These are phyloP conservation scores for Caenorhabditis sinica DNA, from an alignment of 2,888 invertebrate genomes.

Conservation along the genomic window DNA sequence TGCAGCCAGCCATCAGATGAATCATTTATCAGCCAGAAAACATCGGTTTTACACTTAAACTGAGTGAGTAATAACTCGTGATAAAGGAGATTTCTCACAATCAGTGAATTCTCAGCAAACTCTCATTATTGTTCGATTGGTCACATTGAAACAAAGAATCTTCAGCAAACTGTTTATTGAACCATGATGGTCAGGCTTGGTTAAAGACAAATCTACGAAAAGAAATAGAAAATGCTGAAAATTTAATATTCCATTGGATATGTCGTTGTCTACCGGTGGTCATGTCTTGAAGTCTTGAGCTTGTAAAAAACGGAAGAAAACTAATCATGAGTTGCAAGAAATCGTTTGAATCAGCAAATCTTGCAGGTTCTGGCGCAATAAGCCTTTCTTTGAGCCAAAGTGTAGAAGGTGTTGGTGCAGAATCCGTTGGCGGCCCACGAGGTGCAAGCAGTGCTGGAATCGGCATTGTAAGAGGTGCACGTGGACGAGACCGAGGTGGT, in stretches of 20 bases:
- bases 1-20: no score
- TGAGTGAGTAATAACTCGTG: no score
- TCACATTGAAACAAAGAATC: no score
- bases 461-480: conserved; percentile 39
- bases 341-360: conserved; percentile 26
- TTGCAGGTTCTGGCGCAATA: conserved; percentile 57
- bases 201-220: neutral
- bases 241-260: neutral
- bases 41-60: no score
- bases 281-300: neutral
- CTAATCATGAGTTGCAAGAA: neutral
- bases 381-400: conserved; percentile 41
- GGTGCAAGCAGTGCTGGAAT: conserved; percentile 32
- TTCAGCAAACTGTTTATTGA: conserved; percentile 1
- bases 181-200: conserved; percentile 7
- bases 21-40: no score
- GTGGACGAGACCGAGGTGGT: neutral
- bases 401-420: conserved; percentile 57
- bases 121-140: no score
- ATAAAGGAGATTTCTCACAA: no score
- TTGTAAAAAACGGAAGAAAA: neutral
- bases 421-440: conserved; percentile 51
- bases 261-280: neutral
- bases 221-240: neutral
- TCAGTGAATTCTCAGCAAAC: no score